Base-by-base conservation (phyloP, 2,113 vertebrate species). In the Hemiscyllium ocellatum region DNA sequence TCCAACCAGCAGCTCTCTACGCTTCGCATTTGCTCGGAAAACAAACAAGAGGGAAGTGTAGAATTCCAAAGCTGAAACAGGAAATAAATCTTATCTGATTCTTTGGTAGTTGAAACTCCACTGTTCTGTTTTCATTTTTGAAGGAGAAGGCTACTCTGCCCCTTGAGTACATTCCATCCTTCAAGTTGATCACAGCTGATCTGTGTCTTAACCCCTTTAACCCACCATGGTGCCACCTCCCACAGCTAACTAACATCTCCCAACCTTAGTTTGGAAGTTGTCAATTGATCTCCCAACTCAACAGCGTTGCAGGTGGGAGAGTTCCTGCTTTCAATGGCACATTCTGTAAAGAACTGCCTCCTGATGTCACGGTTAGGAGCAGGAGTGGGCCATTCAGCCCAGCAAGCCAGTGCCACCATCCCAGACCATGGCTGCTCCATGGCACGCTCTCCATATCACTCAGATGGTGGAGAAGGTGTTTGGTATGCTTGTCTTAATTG, bases 11-110 rank as follows among this genome's bases (percentile, higher is more conserved):
- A 56, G 26, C 52, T 56, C 50, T 61, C 50, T 42, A 4, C 50
- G 52, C 3, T 33, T 10, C 4, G 52, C 37, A 17, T 20, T 20
- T 83, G 3, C 33, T 33, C 8, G 87, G 52, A 90, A 33, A n/a
- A 90, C 50, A 90, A 90, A 17, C 87, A 90, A 90, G 52, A 65
- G 87, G 87, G 61, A 90, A 33, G 33, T 56, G 56, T 90, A n/a
- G 13, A 56, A 89, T 56, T 56, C 47, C 86, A 56, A 26, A 56
- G 24, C 47, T 56, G 50, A 26, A 56, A 29, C 50, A 89, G 47
- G 52, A 90, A 90, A 90, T 29, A 52, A 6, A 24, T 26, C 86
- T 87, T 87, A 87, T 89, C 86, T 61, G 87, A 61, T 90, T 17
- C 87, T 1, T 65, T 61, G 26, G 52, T 90, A 56, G 26, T 61